These are phyloP conservation scores for Rhadina sibilatrix DNA, from an alignment of 2,113 vertebrate genomes.

Conservation along the genomic window DNA sequence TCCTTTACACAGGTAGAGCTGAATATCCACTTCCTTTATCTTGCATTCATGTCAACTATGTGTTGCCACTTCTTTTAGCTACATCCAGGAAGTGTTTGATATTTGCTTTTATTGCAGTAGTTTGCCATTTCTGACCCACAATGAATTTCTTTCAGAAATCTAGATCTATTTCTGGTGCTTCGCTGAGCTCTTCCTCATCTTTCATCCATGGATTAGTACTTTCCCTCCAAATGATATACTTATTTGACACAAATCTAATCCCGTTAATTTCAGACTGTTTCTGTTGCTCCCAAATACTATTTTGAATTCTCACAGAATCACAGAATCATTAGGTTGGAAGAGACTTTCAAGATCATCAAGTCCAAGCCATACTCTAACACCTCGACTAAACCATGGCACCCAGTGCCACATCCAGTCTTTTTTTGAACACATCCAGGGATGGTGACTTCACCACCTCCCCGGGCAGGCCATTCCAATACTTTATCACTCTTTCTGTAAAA, in stretches of 20 bases:
- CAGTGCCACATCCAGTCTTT: background rate
- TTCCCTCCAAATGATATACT: background rate
- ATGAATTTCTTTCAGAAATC: background rate
- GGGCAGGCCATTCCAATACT: background rate
- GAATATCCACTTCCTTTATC: background rate
- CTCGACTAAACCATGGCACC: background rate
- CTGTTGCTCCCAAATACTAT: background rate
- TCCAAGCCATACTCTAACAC: background rate
- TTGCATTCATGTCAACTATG: background rate
- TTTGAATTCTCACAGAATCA: background rate
- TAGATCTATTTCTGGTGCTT: background rate
- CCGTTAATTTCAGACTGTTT: background rate
- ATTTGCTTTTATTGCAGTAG: background rate
- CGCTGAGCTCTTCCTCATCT: background rate
- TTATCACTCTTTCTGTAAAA: background rate
- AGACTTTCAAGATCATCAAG: rapidly evolving
- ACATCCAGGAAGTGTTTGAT: background rate
- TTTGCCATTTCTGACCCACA: background rate
- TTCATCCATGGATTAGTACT: background rate
- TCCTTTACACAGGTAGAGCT: background rate
- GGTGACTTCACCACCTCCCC: background rate
- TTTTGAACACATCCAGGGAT: background rate
- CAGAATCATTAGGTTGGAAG: background rate
- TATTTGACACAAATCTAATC: background rate
- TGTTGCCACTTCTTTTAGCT: background rate